phyloP scores from a whole-genome alignment of 2,888 invertebrate species.

The Eurytoma californica region DNA sequence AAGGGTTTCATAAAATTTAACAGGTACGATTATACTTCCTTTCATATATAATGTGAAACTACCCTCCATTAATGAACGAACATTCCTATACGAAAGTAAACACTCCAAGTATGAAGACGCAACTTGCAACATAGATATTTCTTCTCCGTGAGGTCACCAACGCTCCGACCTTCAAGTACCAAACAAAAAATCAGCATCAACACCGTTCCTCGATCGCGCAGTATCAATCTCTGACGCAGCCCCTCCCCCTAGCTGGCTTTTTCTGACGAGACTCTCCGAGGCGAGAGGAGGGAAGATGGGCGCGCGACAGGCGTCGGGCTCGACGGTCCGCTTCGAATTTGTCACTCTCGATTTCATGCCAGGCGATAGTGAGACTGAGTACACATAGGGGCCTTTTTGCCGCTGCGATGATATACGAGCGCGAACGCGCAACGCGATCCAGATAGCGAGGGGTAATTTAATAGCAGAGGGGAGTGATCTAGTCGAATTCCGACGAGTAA shows the following conservation, averaged over 20 bases:
- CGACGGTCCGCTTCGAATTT: conserved; percentile 9
- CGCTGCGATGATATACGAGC: conserved; percentile 12
- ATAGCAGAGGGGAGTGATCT: conserved; percentile 1
- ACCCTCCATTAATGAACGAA: too few species aligned
- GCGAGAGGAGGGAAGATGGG: not conserved
- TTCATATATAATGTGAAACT: too few species aligned
- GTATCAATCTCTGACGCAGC: conserved; percentile 14
- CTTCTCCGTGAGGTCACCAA: too few species aligned
- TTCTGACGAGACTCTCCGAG: not conserved
- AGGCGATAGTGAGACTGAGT: conserved; percentile 4
- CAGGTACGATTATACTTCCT: too few species aligned
- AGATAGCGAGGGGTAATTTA: conserved; percentile 12
- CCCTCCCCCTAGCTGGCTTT: not conserved
- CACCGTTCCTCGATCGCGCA: not conserved
- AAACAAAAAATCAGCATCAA: too few species aligned
- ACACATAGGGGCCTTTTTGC: conserved; percentile 9
- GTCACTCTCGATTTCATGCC: not conserved
- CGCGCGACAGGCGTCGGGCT: not conserved
- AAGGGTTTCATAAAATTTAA: too few species aligned
- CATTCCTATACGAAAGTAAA: too few species aligned
- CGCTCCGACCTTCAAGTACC: too few species aligned
- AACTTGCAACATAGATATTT: too few species aligned
- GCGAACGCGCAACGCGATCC: not conserved
- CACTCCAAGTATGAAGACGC: too few species aligned
- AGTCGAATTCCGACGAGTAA: not conserved